These are phyloP conservation scores for Bothrops jararaca DNA, from an alignment of 2,113 vertebrate genomes.

Conservation along the genomic window DNA sequence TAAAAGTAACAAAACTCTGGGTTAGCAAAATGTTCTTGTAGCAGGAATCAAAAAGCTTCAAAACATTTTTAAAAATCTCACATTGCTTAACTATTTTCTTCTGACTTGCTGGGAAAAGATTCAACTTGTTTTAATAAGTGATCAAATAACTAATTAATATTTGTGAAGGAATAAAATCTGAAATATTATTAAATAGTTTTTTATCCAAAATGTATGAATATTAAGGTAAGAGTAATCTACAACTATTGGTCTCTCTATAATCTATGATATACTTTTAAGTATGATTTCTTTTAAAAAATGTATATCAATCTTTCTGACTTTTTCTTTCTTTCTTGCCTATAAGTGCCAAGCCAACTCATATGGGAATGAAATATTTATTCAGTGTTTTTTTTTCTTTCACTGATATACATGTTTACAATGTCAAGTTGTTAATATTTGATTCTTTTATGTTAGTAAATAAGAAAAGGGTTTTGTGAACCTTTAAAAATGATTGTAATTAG, in stretches of 20 bases:
- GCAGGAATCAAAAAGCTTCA: accelerated
- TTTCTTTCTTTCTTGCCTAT: background rate
- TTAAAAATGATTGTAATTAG: conserved; percentile 68
- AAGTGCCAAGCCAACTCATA: accelerated
- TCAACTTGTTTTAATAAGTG: background rate
- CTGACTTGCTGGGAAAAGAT: background rate
- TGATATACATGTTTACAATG: conserved; percentile 16
- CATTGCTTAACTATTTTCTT: background rate
- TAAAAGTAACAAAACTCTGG: background rate
- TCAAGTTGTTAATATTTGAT: conserved; percentile 51
- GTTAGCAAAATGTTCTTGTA: accelerated
- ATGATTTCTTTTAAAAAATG: background rate
- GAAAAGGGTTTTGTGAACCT: conserved; percentile 60
- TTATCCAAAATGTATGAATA: background rate
- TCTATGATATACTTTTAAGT: background rate
- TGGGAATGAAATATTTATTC: background rate
- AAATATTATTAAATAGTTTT: background rate
- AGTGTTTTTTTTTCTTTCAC: background rate
- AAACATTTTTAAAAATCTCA: background rate
- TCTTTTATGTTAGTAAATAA: conserved; percentile 60
- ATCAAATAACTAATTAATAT: background rate
- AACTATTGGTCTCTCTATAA: background rate
- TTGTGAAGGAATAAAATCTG: background rate
- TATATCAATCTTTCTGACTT: background rate
- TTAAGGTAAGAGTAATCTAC: background rate